Conservation (phyloP, 2,888 invertebrate species). For the Tetranychus piercei region DNA sequence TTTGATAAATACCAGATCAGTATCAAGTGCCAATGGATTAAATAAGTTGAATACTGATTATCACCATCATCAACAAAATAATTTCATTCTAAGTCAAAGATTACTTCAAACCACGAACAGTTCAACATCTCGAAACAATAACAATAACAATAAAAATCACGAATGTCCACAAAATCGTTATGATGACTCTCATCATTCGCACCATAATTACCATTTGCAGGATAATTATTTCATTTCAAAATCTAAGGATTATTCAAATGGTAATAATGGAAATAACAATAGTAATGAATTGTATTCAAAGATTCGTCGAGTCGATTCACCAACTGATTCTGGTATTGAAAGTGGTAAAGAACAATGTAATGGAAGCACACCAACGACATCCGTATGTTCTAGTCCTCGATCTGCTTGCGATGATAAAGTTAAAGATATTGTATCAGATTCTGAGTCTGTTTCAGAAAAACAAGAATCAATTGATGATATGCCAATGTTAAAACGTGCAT, state of each 20-base stretch:
- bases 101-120: neutral
- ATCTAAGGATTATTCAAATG: neutral
- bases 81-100: slow-evolving; percentile 2
- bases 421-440: slow-evolving; percentile 38
- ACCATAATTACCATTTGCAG: neutral
- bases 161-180: too few species aligned
- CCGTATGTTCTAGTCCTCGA: slow-evolving; percentile 35
- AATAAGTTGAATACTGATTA: slow-evolving; percentile 1
- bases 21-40: slow-evolving; percentile 43
- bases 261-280: neutral
- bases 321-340: slow-evolving; percentile 81
- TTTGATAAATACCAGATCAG: slow-evolving; percentile 44
- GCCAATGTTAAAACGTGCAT: slow-evolving; percentile 76
- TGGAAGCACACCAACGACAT: slow-evolving; percentile 26
- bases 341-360: slow-evolving; percentile 75
- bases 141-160: neutral
- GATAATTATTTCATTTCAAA: neutral
- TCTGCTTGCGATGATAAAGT: slow-evolving; percentile 42
- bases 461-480: slow-evolving; percentile 57
- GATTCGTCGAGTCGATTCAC: slow-evolving; percentile 48
- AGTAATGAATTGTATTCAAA: slow-evolving; percentile 11
- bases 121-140: neutral
- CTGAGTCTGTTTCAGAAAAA: slow-evolving; percentile 21
- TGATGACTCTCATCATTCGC: neutral
- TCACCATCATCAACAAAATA: neutral